Base-by-base conservation (phyloP, 2,113 vertebrate species). In the Hippocampus barbouri region DNA sequence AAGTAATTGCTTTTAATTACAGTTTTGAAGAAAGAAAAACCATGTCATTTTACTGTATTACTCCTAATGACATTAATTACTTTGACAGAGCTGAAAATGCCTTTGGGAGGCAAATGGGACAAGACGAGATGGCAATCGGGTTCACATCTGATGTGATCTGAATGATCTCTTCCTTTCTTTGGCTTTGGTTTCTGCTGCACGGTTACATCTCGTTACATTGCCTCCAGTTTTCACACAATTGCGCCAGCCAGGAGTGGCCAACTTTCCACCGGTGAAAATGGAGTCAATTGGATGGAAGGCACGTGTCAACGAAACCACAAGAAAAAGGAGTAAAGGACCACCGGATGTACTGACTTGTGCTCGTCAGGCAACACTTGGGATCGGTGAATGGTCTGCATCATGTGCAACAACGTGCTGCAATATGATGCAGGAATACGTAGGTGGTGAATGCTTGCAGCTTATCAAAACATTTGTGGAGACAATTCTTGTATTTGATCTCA, bases 221-320 rank as follows among this genome's bases (percentile, higher is more conserved):
- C 81, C 30, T 90, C 84, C 87, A 83, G 75, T 87, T 88, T 85
- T 77, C 85, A 88, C 77, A 27, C 43, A 56, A 41, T 21, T 57
- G 72, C 73, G 79, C 76, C 75, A 73, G 68, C 69, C 66, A 79
- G 49, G 74, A 81, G 70, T 71, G 81, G 72, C 67, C 79, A 66
- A 34, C 41, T 65, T 75, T 74, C 83, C 74, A 62, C 71, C 72
- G 71, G 77, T 86, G 82, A 88, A 86, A 86, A 80, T 85, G 80
- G 84, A 89, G 82, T 82, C 82, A 87, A 80, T 87, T 79, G 74
- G 84, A 90, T 89, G 84, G 83, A 87, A 57, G 47, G 23, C 83
- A 88, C 77, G 84, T 83, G 69, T 78, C 70, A 82, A 81, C 18
- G 64, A 76, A 79, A 85, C 82, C 88, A 88, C 81, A 80, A 89